Base-by-base conservation (phyloP, 2,888 invertebrate genomes). In the Hydrotaea diabolus region DNA sequence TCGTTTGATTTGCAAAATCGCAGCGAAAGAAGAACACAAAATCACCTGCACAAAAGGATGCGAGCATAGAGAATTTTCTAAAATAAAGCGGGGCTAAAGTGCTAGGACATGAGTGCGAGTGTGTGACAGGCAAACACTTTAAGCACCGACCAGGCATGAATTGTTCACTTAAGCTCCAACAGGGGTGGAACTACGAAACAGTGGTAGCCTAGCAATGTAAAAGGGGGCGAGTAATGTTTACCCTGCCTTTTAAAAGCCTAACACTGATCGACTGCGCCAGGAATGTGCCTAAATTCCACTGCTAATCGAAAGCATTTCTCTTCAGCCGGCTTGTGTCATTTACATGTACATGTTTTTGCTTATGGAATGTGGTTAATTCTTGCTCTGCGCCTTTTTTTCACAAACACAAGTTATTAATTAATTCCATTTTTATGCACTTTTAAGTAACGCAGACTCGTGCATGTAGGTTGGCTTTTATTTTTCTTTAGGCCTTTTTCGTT, bases 1-100 rank as follows among this genome's bases (percentile, higher is more conserved):
- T 86, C 86, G 86, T 85, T 86, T 86, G 85, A 86, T 83, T 83
- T 83, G 69, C 66, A 73, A 66, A 80, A 80, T 85, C 80, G 31
- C 46, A n/a, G n/a, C n/a, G n/a, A n/a, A n/a, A n/a, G n/a, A n/a
- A n/a, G n/a, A n/a, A n/a, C n/a, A n/a, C n/a, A n/a, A n/a, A n/a
- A n/a, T n/a, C n/a, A n/a, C n/a, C n/a, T n/a, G n/a, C n/a, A 77
- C 74, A 74, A 82, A 74, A 21, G 23, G 57, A 57, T n/a, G n/a
- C n/a, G 46, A 78, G 59, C 39, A 81, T 73, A 55, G 55, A 76
- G 17, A 71, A 39, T 77, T 71, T 23, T 49, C 59, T 49, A n/a
- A 1, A 57, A 15, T 17, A 31, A 39, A 31, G 7, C 31, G 31
- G 31, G 66, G 53, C 53, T 11, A 26, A 43, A 43, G 43, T 43